Conservation (phyloP, 1,140 invertebrate species). For the Camponotus floridanus region DNA sequence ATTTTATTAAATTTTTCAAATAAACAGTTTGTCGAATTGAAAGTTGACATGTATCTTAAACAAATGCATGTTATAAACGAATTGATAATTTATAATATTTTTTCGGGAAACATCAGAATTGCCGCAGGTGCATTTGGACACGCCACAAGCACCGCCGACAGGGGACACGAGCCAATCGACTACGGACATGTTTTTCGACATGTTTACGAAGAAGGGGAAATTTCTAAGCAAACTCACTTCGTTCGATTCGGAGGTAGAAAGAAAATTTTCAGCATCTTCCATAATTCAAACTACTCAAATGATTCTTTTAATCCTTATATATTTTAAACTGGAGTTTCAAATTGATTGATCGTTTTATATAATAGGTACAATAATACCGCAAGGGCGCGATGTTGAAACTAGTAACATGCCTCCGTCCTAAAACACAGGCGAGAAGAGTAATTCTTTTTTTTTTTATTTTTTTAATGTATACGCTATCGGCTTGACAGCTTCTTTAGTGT, state of each 20-base stretch:
- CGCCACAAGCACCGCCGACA: slow-evolving; percentile 76
- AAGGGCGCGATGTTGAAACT: slow-evolving; percentile 32
- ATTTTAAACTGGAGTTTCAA: slow-evolving; percentile 37
- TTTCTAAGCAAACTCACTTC: slow-evolving; percentile 95
- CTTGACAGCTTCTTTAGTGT: slow-evolving; percentile 21
- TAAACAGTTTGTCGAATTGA: background rate
- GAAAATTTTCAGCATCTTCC: slow-evolving; percentile 1
- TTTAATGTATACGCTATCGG: slow-evolving; percentile 14
- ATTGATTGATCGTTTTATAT: slow-evolving; percentile 9
- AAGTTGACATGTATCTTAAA: background rate
- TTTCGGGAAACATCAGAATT: slow-evolving; percentile 78
- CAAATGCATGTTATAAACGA: background rate
- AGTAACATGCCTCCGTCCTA: slow-evolving; percentile 16
- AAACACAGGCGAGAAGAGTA: slow-evolving; percentile 16
- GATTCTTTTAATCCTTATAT: too few relatives aligned
- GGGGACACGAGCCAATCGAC: slow-evolving; percentile 90
- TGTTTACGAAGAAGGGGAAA: slow-evolving; percentile 95
- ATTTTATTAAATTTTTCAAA: background rate
- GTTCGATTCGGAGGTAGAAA: slow-evolving; percentile 94
- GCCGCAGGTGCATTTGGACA: slow-evolving; percentile 86
- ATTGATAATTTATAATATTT: slow-evolving; percentile 16
- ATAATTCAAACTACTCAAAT: background rate
- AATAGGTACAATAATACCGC: slow-evolving; percentile 22
- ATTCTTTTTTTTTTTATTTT: background rate
- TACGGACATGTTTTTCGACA: slow-evolving; percentile 95